These are phyloP conservation scores for Gallinago undulata DNA, from an alignment of 2,113 vertebrate species.

Conservation along the genomic window DNA sequence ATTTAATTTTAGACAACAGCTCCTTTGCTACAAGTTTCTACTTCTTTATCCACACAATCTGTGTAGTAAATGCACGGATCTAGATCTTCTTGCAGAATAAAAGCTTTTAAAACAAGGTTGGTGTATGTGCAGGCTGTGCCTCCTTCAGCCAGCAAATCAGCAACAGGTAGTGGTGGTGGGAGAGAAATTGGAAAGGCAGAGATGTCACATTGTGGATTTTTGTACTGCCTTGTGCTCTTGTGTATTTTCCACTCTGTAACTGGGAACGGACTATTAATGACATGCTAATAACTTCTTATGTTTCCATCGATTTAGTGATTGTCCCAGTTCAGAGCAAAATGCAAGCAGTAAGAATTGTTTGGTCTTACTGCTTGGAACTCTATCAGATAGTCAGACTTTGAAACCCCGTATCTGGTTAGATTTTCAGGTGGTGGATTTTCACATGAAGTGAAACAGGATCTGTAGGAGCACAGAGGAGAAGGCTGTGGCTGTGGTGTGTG, in stretches of 20 bases:
- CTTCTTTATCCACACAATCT: neutral
- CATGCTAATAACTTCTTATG: neutral
- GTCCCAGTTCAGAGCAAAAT: neutral
- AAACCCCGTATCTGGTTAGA: neutral
- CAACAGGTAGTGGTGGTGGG: neutral
- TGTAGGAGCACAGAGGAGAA: neutral
- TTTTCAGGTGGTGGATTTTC: neutral
- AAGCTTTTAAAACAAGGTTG: neutral
- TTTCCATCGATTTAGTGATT: neutral
- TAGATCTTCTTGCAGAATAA: neutral
- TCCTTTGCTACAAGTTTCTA: neutral
- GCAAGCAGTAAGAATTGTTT: neutral
- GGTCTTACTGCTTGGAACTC: neutral
- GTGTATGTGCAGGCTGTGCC: neutral
- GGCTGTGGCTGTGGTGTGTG: neutral
- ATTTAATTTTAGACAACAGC: neutral
- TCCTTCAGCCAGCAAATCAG: neutral
- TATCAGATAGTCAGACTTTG: neutral
- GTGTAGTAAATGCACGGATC: neutral
- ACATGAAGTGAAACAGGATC: neutral
- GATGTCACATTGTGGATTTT: fast-evolving
- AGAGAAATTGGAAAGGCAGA: neutral
- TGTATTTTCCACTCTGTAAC: neutral
- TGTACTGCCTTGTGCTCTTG: neutral
- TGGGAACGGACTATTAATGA: neutral